These are phyloP conservation scores for Anagrus nilaparvatae DNA, from an alignment of 1,140 invertebrate species.

Conservation along the genomic window DNA sequence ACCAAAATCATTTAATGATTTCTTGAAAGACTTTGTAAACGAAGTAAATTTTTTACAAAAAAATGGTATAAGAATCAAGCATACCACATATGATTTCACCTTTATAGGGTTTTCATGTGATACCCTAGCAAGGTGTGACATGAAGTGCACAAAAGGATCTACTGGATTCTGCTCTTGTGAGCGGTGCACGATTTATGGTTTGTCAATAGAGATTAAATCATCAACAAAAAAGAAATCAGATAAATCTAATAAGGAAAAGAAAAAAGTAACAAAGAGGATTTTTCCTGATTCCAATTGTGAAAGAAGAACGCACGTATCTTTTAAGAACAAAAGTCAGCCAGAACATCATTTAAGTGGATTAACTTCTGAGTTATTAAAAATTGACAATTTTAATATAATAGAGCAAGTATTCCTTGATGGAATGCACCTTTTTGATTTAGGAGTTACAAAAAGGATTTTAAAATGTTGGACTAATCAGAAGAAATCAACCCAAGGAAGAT, in stretches of 20 bases:
- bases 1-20: constrained; percentile 8
- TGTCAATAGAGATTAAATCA: not conserved
- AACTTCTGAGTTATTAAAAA: constrained; percentile 4
- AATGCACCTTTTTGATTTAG: constrained; percentile 10
- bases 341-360: constrained; percentile 9
- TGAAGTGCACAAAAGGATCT: constrained; percentile 15
- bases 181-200: constrained; percentile 11
- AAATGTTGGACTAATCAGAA: not conserved
- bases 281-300: constrained; percentile 2
- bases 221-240: too few species aligned
- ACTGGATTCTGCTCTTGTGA: constrained; percentile 13
- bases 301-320: constrained; percentile 15
- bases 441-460: constrained; percentile 6
- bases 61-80: constrained; percentile 8
- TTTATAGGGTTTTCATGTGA: constrained; percentile 12
- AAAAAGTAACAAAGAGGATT: constrained; percentile 1
- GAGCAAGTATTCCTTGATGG: constrained; percentile 10
- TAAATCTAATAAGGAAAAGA: too few species aligned
- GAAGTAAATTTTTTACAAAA: constrained; percentile 14
- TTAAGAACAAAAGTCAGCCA: constrained; percentile 13
- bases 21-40: constrained; percentile 10
- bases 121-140: constrained; percentile 16
- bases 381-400: constrained; percentile 5
- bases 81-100: constrained; percentile 4
- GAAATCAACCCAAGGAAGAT: not conserved